Evolutionary conservation across 2,113 vertebrate species (phyloP).

Genomic region (Electrona antarctica): DNA sequence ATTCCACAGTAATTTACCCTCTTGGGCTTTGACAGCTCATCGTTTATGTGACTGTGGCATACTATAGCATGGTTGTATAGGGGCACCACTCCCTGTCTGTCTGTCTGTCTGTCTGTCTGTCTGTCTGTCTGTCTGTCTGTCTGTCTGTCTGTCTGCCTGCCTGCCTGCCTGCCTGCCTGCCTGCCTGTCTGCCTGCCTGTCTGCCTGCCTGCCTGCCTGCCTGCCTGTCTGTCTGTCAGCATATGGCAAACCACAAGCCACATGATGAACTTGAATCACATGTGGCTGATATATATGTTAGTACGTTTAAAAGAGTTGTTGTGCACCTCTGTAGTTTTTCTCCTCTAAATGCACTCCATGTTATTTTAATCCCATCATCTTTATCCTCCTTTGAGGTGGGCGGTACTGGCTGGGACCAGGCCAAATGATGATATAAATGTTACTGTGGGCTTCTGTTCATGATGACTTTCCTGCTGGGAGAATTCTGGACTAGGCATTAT

Average conservation of each 20-base stretch:
- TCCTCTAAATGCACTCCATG: too few species aligned
- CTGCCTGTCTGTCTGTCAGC: slow-evolving; percentile 38
- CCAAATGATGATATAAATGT: too few species aligned
- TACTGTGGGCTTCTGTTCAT: too few species aligned
- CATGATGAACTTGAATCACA: slow-evolving; percentile 19
- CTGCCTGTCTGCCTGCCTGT: slow-evolving; percentile 58
- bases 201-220: slow-evolving; percentile 17
- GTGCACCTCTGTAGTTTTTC: not conserved
- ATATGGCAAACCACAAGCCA: slow-evolving; percentile 10
- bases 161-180: slow-evolving; percentile 33
- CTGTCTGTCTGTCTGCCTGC: slow-evolving; percentile 37
- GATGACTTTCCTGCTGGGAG: too few species aligned
- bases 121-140: slow-evolving; percentile 29
- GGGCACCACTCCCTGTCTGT: slow-evolving; percentile 70
- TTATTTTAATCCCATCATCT: too few species aligned
- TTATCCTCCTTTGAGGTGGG: too few species aligned
- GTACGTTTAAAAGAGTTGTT: not conserved
- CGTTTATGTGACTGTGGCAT: slow-evolving; percentile 68
- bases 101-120: slow-evolving; percentile 37
- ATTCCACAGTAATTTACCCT: slow-evolving; percentile 67
- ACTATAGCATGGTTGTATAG: slow-evolving; percentile 19
- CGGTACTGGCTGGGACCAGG: too few species aligned
- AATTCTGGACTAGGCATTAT: too few species aligned
- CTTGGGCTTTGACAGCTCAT: slow-evolving; percentile 68
- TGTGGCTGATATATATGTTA: not conserved